These are phyloP conservation scores for Margarornis squamiger DNA, from an alignment of 2,797 vertebrate species.

Conservation along the genomic window DNA sequence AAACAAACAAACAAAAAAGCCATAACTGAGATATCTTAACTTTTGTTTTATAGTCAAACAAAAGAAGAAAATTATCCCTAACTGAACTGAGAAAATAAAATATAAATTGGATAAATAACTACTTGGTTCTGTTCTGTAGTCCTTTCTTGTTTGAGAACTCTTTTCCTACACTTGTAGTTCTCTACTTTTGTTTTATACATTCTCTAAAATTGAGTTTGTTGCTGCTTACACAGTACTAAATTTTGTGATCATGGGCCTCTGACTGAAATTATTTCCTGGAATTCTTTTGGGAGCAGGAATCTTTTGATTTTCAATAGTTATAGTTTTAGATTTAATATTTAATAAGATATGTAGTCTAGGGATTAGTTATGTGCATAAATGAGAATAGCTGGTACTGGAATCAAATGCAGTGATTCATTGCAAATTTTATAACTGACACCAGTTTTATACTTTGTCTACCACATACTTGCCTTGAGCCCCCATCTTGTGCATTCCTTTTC, in stretches of 20 bases:
- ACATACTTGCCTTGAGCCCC: not conserved
- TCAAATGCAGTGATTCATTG: not conserved
- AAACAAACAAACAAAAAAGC: rapidly evolving
- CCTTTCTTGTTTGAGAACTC: not conserved
- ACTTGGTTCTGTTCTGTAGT: not conserved
- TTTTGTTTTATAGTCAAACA: not conserved
- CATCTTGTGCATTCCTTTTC: not conserved
- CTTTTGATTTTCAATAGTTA: not conserved
- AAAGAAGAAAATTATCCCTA: not conserved
- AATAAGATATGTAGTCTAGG: not conserved
- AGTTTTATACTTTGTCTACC: not conserved
- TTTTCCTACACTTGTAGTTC: not conserved
- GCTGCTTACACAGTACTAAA: not conserved
- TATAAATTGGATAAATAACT: not conserved
- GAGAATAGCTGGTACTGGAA: not conserved
- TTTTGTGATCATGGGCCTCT: not conserved
- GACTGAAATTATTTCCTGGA: not conserved
- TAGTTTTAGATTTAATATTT: not conserved
- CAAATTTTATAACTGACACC: not conserved
- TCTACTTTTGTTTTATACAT: not conserved
- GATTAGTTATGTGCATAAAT: not conserved
- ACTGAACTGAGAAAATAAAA: not conserved
- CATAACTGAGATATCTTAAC: not conserved
- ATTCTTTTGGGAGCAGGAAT: not conserved
- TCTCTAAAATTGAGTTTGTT: not conserved